Evolutionary conservation across 2,113 vertebrate genomes (phyloP).

Genomic region (Holacanthus passer): DNA sequence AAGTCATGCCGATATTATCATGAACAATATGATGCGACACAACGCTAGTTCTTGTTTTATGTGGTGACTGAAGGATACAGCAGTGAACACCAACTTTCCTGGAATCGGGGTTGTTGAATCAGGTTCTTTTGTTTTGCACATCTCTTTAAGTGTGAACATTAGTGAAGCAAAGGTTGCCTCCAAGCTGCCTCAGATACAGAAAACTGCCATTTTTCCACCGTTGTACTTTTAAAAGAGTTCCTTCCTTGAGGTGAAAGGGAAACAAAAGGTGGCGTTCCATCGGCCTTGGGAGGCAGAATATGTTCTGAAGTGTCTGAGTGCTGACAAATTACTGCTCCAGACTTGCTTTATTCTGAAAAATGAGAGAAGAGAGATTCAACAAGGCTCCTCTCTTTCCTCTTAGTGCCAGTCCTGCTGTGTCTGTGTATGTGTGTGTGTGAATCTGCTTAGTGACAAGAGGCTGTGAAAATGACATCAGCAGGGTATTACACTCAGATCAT

Average conservation of each 20-base stretch:
- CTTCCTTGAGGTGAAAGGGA: background rate
- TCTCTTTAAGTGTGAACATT: background rate
- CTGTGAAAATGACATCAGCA: conserved; percentile 47
- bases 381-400: background rate
- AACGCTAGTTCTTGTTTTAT: background rate
- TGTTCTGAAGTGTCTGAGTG: conserved; percentile 20
- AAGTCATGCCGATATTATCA: too few species aligned
- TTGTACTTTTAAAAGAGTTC: background rate
- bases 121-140: background rate
- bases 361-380: conserved; percentile 22
- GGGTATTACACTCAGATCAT: conserved; percentile 30
- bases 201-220: background rate
- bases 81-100: too few species aligned
- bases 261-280: background rate
- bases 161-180: background rate
- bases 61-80: background rate
- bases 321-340: conserved; percentile 32
- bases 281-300: conserved; percentile 2
- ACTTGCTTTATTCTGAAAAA: conserved; percentile 32
- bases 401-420: background rate
- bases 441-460: conserved; percentile 41
- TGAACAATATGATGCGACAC: too few species aligned
- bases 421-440: background rate
- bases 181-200: background rate
- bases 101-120: too few species aligned